Percentiles rank a stretch among this genome's conserved stretches.
These are phyloP conservation scores for Centroberyx gerrardi DNA, from an alignment of 2,797 vertebrate genomes.

Conservation along the genomic window DNA sequence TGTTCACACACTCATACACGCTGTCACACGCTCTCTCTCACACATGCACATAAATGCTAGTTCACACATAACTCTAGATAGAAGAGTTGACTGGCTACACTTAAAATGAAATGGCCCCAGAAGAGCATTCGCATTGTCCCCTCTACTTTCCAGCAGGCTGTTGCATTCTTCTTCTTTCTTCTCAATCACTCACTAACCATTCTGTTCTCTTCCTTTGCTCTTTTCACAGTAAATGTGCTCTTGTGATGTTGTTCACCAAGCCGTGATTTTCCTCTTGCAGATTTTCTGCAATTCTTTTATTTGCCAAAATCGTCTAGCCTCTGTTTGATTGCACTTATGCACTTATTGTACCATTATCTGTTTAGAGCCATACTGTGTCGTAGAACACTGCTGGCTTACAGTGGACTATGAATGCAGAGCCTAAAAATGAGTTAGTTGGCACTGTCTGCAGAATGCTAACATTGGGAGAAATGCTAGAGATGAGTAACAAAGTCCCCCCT, in stretches of 20 bases:
- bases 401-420: neutral
- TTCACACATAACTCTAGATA: constrained; percentile 66
- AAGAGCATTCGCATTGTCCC: constrained; percentile 31
- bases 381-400: constrained; percentile 13
- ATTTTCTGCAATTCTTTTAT: constrained; percentile 75
- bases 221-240: constrained; percentile 5
- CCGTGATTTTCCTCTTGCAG: constrained; percentile 74
- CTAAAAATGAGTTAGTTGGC: constrained; percentile 69
- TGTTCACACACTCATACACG: constrained; percentile 43
- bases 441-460: constrained; percentile 52
- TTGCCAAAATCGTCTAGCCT: constrained; percentile 53
- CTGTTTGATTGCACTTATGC: constrained; percentile 34
- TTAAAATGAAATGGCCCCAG: constrained; percentile 22
- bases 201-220: constrained; percentile 14
- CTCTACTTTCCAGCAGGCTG: constrained; percentile 37
- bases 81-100: constrained; percentile 66
- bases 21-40: constrained; percentile 11
- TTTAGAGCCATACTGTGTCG: constrained; percentile 36
- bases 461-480: constrained; percentile 16
- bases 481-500: constrained; percentile 30
- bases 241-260: constrained; percentile 36
- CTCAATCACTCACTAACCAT: neutral
- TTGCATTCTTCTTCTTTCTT: constrained; percentile 32
- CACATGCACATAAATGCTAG: constrained; percentile 5
- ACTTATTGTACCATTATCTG: constrained; percentile 28